Base-by-base conservation (phyloP, 2,888 invertebrate genomes). In the Hypercompe scribonia region DNA sequence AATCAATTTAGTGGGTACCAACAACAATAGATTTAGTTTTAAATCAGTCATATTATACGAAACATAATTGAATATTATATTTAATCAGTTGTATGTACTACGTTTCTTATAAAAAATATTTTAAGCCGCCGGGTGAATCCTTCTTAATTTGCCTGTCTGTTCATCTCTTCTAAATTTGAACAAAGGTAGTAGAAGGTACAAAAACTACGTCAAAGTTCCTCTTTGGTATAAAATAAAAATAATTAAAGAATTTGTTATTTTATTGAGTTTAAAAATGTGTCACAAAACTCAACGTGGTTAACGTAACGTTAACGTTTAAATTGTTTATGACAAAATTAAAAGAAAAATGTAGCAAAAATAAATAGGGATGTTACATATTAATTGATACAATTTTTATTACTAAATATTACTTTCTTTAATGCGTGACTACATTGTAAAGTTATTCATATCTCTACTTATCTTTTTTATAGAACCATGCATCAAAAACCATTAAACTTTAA, bases 1-100 rank as follows among this genome's bases (percentile, higher is more conserved):
- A 82, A 82, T 82, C 82, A 78, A 82, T 82, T 77, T 78, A 68
- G 39, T 36, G 66, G 61, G n/a, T 21, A 24, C 31, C 63, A 28
- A 28, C 13, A 58, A n/a, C 11, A 3, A 11, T 3, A 28, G 58
- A 58, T 58, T n/a, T n/a, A n/a, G n/a, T n/a, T n/a, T n/a, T n/a
- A 61, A 61, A 13, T 15, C 1, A 28, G 28, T 15, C 28, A 61
- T 13, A 28, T 3, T n/a, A 28, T 13, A 39, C 39, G 8, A 39
- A 39, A 39, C 8, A 11, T 39, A 39, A 1, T 36, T 36, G 36
- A 36, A 36, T 36, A 36, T 36, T 5, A 36, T 46, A 46, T 46
- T 46, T 42, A 13, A 42, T 13, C 39, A 13, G 39, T 42, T 42
- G 13, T 36, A 8, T 36, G 8, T 11, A 39, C 8, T 11, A 11